A percentile compares a stretch with the other conserved stretches of the same genome.
These are phyloP conservation scores for Chrysogorgia sp. DNA, from an alignment of 92 coral and sea anemone species.

Conservation along the genomic window DNA sequence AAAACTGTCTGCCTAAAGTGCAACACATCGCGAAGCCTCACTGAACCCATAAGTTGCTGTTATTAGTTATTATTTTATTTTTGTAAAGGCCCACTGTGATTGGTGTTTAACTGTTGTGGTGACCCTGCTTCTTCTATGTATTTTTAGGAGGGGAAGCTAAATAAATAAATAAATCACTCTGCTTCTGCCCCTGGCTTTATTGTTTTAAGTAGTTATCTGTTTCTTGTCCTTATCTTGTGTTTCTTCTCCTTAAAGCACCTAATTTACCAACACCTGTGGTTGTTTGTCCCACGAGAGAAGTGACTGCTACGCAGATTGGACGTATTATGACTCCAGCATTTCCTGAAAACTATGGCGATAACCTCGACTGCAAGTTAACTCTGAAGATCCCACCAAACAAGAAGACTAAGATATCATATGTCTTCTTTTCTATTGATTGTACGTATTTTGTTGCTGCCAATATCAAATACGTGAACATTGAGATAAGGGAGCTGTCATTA, in stretches of 20 bases:
- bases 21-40: no score
- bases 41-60: no score
- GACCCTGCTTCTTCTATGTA: no score
- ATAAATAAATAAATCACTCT: no score
- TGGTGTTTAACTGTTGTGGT: no score
- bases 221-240: no score
- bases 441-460: not conserved
- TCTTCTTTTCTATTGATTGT: slow-evolving; percentile 58
- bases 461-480: no score
- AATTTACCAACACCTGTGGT: slow-evolving; percentile 45
- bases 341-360: slow-evolving; percentile 64
- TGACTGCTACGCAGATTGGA: slow-evolving; percentile 59
- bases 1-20: no score
- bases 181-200: not conserved
- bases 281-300: slow-evolving; percentile 74
- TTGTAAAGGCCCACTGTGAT: no score
- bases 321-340: slow-evolving; percentile 68
- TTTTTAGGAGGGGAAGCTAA: no score
- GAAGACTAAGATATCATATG: slow-evolving; percentile 69
- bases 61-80: no score
- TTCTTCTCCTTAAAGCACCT: slow-evolving; percentile 6
- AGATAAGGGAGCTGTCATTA: no score
- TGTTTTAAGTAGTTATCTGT: not conserved
- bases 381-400: slow-evolving; percentile 82
- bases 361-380: slow-evolving; percentile 67